Conservation (phyloP, 2,797 vertebrate species). For the Rachycentron canadum region DNA sequence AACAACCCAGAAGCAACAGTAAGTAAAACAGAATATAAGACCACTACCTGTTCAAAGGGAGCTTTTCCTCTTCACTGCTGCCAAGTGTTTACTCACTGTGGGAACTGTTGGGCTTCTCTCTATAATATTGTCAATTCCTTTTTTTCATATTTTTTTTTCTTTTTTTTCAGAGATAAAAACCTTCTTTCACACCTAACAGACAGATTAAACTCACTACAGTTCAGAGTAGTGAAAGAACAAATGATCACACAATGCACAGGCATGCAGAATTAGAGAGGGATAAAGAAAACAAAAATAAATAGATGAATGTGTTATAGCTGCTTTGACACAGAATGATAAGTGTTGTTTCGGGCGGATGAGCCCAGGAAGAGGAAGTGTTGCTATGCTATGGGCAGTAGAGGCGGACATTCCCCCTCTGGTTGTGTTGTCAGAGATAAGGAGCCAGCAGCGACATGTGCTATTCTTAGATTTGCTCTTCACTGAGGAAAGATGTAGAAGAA, state of each 20-base stretch:
- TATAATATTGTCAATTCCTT: background rate
- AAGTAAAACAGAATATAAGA: background rate
- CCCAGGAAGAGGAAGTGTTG: constrained; percentile 47
- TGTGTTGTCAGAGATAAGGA: constrained; percentile 79
- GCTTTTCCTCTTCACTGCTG: too few species aligned
- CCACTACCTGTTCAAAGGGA: too few species aligned
- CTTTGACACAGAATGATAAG: background rate
- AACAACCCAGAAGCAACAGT: background rate
- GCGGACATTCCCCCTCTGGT: constrained; percentile 39
- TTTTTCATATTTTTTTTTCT: too few species aligned
- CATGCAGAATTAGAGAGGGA: background rate
- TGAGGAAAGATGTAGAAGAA: constrained; percentile 36
- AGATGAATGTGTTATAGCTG: background rate
- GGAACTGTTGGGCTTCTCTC: background rate
- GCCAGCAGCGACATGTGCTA: constrained; percentile 59
- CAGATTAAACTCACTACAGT: constrained; percentile 12
- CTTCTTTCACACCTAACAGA: background rate
- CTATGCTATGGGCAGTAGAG: constrained; percentile 3
- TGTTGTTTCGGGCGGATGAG: constrained; percentile 19
- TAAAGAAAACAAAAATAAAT: background rate
- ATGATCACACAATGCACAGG: background rate
- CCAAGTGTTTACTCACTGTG: background rate
- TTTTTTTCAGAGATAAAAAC: too few species aligned
- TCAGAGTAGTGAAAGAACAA: background rate
- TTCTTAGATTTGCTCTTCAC: constrained; percentile 73